Base-by-base conservation (phyloP, 1,140 invertebrate genomes). In the Pseudachorutes palmiensis region DNA sequence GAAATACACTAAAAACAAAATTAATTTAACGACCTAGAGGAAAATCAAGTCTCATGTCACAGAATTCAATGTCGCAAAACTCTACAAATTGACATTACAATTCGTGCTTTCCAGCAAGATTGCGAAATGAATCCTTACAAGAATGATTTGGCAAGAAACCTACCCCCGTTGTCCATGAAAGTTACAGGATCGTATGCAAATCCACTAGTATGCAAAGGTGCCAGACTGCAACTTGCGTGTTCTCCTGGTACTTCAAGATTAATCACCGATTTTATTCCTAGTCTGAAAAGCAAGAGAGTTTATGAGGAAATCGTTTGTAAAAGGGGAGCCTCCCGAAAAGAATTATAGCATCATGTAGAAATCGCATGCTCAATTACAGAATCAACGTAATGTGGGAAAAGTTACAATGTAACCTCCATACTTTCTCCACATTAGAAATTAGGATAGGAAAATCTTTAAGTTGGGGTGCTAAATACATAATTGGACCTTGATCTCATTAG, bases 81-180 rank as follows among this genome's bases (percentile, higher is more conserved):
- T 64, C 24, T 67, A 19, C 22, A 14, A 33, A 14, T 2, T 41
- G 19, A 41, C 60, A 67, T 69, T 65, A 63, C 59, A 60, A 66
- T n/a, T n/a, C n/a, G n/a, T n/a, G n/a, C n/a, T n/a, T n/a, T n/a
- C n/a, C n/a, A n/a, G n/a, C n/a, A n/a, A n/a, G n/a, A n/a, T n/a
- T n/a, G n/a, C n/a, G n/a, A 31, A 49, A 5, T 61, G n/a, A 60
- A 30, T 65, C 41, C 41, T 31, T 31, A 5, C 30, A 45, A 9
- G 9, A 12, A 45, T 45, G 9, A 12, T 45, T 45, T 45, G 9
- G 36, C 19, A 9, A 12, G 33, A 29, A 29, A 82, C 86, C 82
- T 83, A 92, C 90, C 88, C 73, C 85, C 83, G 74, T 89, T 87
- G 73, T 88, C 85, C 90, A 93, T 93, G 76, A 94, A 91, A 45